Base-by-base conservation (phyloP, 2,113 vertebrate genomes). In the Onychorhynchus coronatus region DNA sequence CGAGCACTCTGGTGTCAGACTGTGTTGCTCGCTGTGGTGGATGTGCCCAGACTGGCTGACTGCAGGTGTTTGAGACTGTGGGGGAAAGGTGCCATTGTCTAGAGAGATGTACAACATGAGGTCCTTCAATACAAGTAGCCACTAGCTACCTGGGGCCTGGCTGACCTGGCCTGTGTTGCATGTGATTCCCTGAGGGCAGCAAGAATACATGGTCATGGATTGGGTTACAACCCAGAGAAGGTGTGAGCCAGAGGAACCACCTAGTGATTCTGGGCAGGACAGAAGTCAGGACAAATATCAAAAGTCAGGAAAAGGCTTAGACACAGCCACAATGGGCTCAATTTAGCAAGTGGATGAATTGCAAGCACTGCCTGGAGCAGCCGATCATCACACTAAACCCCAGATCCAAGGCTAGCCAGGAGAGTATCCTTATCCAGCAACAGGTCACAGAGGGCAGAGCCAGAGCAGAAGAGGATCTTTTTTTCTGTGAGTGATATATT, bases 251-350 rank as follows among this genome's bases (percentile, higher is more conserved):
- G 75, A 74, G 61, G n/a, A 89, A 62, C 39, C 30, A 33, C 4
- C 8, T 12, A 13, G 5, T 27, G 31, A 9, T 49, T 86, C 44
- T 77, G 67, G 14, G 30, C 44, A 88, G 55, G 63, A 83, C 31
- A 55, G 63, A 77, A 92, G 31, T 47, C 27, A 49, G 71, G 72
- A 33, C 10, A 7, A 33, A 13, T 21, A 35, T 30, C 31, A 62
- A 77, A 73, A 46, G 58, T 80, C 49, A 85, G 66, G 49, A 85
- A 76, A 94, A 77, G 23, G 14, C 52, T 89, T 81, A 78, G 68
- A 81, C 28, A 3, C 11, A 81, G 41, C 9, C 2, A 4, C 39
- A 77, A 17, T 27, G 10, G 5, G 8, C 47, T 84, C 73, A 46
- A 49, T 76, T 84, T 79, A 62, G 49, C 3, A 55, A 68, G 4